A percentile compares a stretch with the other conserved stretches of the same genome.
phyloP scores from a whole-genome alignment of 2,797 vertebrate genomes.

The Falco naumanni region DNA sequence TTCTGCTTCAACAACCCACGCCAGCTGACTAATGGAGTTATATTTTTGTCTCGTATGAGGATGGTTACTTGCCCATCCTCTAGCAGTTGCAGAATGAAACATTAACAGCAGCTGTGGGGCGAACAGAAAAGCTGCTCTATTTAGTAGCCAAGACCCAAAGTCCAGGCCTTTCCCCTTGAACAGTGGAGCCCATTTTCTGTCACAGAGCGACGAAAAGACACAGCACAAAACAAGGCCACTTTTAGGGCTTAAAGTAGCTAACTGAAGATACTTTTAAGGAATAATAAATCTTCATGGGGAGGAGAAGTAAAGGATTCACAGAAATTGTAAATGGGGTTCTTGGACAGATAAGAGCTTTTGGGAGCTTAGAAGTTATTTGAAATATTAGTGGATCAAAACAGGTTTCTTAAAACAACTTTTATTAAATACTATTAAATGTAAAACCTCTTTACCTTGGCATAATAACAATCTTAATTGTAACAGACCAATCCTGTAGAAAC shows the following conservation, averaged over 20 bases:
- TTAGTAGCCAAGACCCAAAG: constrained; percentile 47
- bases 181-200: constrained; percentile 43
- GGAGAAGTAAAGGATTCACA: neutral
- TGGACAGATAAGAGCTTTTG: neutral
- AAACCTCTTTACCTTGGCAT: neutral
- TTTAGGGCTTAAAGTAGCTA: constrained; percentile 6
- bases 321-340: neutral
- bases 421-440: neutral
- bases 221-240: constrained; percentile 4
- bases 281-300: neutral
- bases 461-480: neutral
- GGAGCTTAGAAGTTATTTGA: neutral
- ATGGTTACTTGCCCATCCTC: constrained; percentile 58
- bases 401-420: neutral
- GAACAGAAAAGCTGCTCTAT: constrained; percentile 63
- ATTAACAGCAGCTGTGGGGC: constrained; percentile 57
- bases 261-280: neutral
- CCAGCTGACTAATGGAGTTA: constrained; percentile 75
- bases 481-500: constrained; percentile 21
- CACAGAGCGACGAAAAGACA: neutral
- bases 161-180: neutral
- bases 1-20: constrained; percentile 71
- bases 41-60: constrained; percentile 68
- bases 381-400: neutral
- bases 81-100: constrained; percentile 65